These are phyloP conservation scores for Haemorhous mexicanus DNA, from an alignment of 2,113 vertebrate species.

Conservation along the genomic window DNA sequence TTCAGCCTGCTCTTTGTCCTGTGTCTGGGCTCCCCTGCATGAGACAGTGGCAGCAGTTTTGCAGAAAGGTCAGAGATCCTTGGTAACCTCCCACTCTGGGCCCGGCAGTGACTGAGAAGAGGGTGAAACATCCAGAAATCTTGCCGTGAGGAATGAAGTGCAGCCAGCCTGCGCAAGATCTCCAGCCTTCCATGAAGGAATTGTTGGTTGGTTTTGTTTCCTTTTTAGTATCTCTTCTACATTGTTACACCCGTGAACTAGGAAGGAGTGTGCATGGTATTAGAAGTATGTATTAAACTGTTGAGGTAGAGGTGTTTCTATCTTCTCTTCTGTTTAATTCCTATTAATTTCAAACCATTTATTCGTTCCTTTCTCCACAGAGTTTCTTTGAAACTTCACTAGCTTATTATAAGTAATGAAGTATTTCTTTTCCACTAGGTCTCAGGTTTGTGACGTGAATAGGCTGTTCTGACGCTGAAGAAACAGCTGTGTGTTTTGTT, in stretches of 20 bases:
- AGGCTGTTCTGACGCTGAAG: not conserved
- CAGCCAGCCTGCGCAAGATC: not conserved
- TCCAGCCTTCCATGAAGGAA: not conserved
- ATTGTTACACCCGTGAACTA: fast-evolving
- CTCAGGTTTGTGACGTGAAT: fast-evolving
- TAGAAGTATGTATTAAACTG: not conserved
- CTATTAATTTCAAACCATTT: not conserved
- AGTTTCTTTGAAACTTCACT: not conserved
- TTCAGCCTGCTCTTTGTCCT: not conserved
- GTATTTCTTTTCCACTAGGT: not conserved
- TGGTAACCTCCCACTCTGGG: not conserved
- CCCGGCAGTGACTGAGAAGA: not conserved
- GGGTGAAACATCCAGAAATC: not conserved
- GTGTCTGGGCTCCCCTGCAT: not conserved
- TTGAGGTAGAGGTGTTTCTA: not conserved
- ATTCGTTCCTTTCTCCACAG: not conserved
- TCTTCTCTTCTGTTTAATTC: not conserved
- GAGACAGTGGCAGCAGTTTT: not conserved
- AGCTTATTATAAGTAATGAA: not conserved
- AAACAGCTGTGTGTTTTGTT: not conserved
- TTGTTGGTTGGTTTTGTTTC: not conserved
- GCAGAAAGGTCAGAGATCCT: not conserved
- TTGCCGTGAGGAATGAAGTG: not conserved
- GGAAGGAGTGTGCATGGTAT: not conserved
- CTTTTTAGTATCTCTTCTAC: not conserved